Percentiles rank a stretch among this genome's conserved stretches.
Conservation (phyloP, 2,888 invertebrate species). For the Lochmaea capreae region DNA sequence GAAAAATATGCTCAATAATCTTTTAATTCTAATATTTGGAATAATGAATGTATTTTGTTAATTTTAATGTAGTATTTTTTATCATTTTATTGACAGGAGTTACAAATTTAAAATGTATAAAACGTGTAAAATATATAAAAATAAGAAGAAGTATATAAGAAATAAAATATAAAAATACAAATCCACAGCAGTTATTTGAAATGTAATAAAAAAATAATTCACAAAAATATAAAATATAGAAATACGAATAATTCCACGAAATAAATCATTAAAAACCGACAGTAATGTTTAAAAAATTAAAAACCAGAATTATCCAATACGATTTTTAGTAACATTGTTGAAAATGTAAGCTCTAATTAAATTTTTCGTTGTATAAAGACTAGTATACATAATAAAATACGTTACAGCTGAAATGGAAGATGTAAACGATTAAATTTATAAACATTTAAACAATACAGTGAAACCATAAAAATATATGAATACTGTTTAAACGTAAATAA, state of each 20-base stretch:
- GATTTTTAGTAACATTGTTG: too few species aligned
- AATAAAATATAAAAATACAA: background rate
- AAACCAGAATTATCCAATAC: too few species aligned
- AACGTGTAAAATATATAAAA: background rate
- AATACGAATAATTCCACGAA: background rate
- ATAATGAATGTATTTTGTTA: too few species aligned
- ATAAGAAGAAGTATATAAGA: background rate
- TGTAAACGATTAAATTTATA: background rate
- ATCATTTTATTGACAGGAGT: too few species aligned
- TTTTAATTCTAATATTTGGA: too few species aligned
- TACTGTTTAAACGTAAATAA: too few species aligned
- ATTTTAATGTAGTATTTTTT: too few species aligned
- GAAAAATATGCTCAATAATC: too few species aligned
- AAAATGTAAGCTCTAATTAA: background rate
- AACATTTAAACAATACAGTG: background rate
- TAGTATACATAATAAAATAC: slow-evolving; percentile 8
- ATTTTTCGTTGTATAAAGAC: slow-evolving; percentile 31
- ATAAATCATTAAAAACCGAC: too few species aligned
- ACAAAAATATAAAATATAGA: background rate
- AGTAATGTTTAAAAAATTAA: too few species aligned
- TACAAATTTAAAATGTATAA: too few species aligned
- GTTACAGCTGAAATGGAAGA: background rate
- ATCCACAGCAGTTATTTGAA: background rate
- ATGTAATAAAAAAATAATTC: background rate
- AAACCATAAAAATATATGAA: background rate